Evolutionary conservation across 2,113 vertebrate species (phyloP), one percentile per base, ranked within the genome.

Genomic region (Saguinus midas): DNA sequence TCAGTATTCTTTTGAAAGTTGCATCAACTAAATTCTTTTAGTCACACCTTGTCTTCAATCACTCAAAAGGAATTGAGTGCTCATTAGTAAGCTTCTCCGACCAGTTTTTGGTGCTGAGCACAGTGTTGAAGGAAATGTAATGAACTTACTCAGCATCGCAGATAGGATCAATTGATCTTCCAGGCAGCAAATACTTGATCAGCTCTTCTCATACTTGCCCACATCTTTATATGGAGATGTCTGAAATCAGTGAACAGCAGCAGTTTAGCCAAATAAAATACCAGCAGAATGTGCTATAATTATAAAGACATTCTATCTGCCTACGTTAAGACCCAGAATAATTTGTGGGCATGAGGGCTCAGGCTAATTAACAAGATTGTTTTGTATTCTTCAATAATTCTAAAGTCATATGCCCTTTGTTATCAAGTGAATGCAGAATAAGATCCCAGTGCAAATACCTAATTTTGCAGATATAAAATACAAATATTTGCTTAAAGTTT

Each of bases 351-450:
- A 48, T 92, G 25, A 76, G n/a, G 29, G 27, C 16, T 9, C 3
- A 91, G 13, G 6, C 23, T 85, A 87, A 90, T 91, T 66, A 92
- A 72, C 9, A 50, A 80, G 55, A 27, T 12, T 23, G 87, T 52
- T 57, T 55, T 76, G 48, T 43, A 96, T 97, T 48, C 5, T 95
- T 57, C 76, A 94, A 76, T 83, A 97, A 79, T 1, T 92, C 35
- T 23, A 95, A 96, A 73, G 43, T 97, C 35, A 35, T 90, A 96
- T 98, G 96, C 1, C 5, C 43, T 72, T 85, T 81, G 12, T 96
- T 90, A 72, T 93, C 17, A 95, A 75, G 48, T 81, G 61, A 94
- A 76, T 90, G 37, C 88, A 97, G 96, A 98, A 96, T 85, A 91
- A 40, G 75, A 5, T 88, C 84, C 29, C 37, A 97, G 84, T 75